Evolutionary conservation across 1,140 invertebrate species (phyloP), one percentile per base, ranked within the genome.

Genomic region (Protaetia brevitarsis): DNA sequence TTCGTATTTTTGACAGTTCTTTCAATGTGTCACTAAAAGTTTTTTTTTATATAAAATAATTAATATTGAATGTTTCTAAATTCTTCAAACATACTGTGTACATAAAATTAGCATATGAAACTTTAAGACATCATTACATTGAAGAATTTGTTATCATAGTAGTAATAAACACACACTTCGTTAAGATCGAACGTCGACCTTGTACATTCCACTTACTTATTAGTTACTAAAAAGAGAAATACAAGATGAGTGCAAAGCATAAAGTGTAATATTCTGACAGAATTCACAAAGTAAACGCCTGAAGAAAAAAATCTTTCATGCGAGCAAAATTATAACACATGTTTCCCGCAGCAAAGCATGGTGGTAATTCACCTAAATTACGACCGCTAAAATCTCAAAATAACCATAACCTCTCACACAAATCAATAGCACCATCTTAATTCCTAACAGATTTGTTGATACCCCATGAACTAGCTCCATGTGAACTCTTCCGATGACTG

Each of bases 381-480:
- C 41, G 41, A 51, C 13, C 41, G 41, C 41, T 51, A 51, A 51
- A 51, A 51, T 51, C 41, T 51, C 21, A 51, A 51, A 51, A 51
- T 51, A 51, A 4, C 41, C 19, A 23, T 10, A 51, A 51, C 41
- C 41, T 51, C 41, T 51, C 19, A 51, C 16, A 51, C 41, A 23
- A 51, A 51, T 51, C 41, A 51, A 19, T 51, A 51, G 41, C 41
- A 51, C 41, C 19, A 23, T 51, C 41, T 51, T 51, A 51, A 51
- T 51, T 51, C 41, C 41, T 19, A 51, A 23, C 41, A 51, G 41
- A 51, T 51, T 51, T 51, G 41, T 51, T 51, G 41, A 51, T 51
- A 51, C 41, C 41, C 19, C 16, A 23, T 51, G 41, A 23, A 51
- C 19, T 51, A 51, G 41, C n/a, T 51, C 41, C 41, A 51, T 23